phyloP scores from a whole-genome alignment of 2,113 vertebrate species.

The Rhagologus leucostigma region DNA sequence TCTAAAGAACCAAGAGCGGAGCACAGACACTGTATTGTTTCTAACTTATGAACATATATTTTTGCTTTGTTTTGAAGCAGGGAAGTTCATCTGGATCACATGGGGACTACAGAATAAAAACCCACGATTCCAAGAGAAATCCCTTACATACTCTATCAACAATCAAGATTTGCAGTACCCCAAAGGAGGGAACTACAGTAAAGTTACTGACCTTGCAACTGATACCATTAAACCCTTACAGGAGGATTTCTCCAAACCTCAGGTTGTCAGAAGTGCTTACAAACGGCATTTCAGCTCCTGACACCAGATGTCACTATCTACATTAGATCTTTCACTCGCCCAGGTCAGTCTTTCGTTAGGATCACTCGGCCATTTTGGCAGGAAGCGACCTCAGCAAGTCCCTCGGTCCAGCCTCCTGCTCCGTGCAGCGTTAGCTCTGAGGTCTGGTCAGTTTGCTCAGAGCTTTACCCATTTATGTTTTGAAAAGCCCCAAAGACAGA shows the following conservation, averaged over 20 bases:
- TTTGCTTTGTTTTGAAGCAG: neutral
- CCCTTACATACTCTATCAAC: neutral
- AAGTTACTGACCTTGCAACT: neutral
- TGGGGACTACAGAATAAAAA: neutral
- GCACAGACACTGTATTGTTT: neutral
- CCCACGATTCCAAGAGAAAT: neutral
- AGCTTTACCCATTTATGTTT: neutral
- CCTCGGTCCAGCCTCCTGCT: neutral
- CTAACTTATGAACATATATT: neutral
- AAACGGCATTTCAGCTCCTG: neutral
- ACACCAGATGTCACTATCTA: conserved; percentile 26
- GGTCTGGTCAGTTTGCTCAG: neutral
- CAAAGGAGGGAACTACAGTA: neutral
- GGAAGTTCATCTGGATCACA: neutral
- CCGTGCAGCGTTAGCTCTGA: neutral
- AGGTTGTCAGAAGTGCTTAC: neutral
- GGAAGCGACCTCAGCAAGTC: neutral
- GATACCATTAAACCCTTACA: neutral
- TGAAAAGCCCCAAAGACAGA: neutral
- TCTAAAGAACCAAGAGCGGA: neutral
- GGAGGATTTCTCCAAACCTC: neutral
- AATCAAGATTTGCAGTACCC: neutral
- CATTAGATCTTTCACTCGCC: neutral
- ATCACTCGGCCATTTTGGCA: rapidly evolving
- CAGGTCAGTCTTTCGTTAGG: neutral